Percentiles rank a stretch among this genome's conserved stretches.
Evolutionary conservation across 2,888 invertebrate species (phyloP).

Genomic region (Ditula angustiorana): DNA sequence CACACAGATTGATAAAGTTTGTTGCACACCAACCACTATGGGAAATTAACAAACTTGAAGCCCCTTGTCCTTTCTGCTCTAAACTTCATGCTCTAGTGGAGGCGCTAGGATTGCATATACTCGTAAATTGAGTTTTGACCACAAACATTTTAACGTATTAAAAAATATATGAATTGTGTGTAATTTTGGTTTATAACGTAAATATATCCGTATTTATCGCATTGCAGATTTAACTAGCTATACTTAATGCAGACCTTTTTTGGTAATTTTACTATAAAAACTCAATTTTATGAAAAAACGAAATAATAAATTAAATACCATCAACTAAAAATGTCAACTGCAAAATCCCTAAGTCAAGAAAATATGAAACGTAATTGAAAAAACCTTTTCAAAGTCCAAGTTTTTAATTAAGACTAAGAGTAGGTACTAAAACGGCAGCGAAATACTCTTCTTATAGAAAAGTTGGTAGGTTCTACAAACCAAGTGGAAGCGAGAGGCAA

Average conservation of each 20-base stretch:
- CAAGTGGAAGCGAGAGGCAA: conserved; percentile 62
- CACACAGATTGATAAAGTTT: conserved; percentile 76
- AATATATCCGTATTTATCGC: no score
- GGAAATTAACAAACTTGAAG: conserved; percentile 77
- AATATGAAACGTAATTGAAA: conserved; percentile 9
- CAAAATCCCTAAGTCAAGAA: conserved; percentile 1
- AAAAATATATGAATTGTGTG: no score
- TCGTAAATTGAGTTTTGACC: conserved; percentile 57
- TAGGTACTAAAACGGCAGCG: conserved; percentile 47
- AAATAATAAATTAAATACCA: not conserved
- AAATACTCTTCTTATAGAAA: conserved; percentile 52
- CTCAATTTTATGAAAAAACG: not conserved
- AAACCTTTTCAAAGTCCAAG: conserved; percentile 24
- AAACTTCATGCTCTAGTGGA: conserved; percentile 56
- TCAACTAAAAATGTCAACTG: not conserved
- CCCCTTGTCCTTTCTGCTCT: conserved; percentile 61
- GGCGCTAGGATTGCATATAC: conserved; percentile 60
- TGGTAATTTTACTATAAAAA: no score
- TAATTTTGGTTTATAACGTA: no score
- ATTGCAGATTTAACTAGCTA: no score
- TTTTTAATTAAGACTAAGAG: conserved; percentile 55
- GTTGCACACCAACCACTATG: conserved; percentile 69
- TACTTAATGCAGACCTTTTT: no score
- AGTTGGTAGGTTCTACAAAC: conserved; percentile 55
- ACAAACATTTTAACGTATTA: no score